Base-by-base conservation (phyloP, 92 coral and sea anemone species). In the Ricordea florida region DNA sequence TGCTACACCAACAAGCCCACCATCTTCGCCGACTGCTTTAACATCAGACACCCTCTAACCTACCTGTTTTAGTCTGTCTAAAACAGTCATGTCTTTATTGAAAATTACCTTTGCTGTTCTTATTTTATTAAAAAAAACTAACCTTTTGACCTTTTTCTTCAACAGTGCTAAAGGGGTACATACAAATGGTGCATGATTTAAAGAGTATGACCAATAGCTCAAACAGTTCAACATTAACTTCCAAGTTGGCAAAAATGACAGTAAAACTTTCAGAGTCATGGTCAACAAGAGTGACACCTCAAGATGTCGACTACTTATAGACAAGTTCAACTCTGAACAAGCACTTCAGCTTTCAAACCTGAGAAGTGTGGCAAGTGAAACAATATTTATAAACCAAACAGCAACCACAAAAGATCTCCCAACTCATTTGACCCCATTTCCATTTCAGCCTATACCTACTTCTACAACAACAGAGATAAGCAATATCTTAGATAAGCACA, bases 271-370 rank as follows among this genome's bases (percentile, higher is more conserved):
- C 8, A 31, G 63, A 17, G 63, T 57, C 1, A 30, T 57, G 41
- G 33, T 31, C 14, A 29, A 14, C 42, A 57, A 32, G 17, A 5
- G 28, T 15, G 43, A 57, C 43, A 57, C 17, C 23, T 57, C 63
- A 0, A 73, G 34, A 23, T 28, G 31, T 23, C 69, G 45, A 17
- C 66, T 44, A 15, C 10, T 44, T 25, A 10, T 44, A 28, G 20
- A 18, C n/a, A 73, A 73, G 25, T 37, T 2, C 15, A 6, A 73
- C 14, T 17, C 80, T 18, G 80, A 57, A 30, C 80, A 73, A 33
- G 26, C 69, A 16, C 13, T 44, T 23, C 80, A 10, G 13, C 31
- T 73, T 0, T n/a, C 57, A 6, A 58, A 58, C 60, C 40, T 73
- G 24, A 73, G 51, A 31, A 13, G 68, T 5, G 34, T 23, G 2